Percentiles rank a stretch among this genome's conserved stretches.
Conservation (phyloP, 2,797 vertebrate species). For the Enteromius trimaculatus region DNA sequence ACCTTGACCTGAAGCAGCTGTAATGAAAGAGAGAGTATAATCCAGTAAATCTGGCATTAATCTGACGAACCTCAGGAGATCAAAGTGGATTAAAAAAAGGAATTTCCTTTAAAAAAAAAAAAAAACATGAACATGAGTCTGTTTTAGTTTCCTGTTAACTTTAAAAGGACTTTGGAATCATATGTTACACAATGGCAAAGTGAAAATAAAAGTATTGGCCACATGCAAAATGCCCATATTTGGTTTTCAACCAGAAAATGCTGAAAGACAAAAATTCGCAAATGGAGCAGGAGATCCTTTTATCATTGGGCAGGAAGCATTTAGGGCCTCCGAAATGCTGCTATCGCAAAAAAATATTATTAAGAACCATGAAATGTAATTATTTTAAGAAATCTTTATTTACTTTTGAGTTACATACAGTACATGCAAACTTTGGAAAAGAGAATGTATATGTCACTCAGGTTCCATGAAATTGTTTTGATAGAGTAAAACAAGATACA, state of each 20-base stretch:
- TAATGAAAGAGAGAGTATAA: neutral
- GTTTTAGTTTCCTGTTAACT: neutral
- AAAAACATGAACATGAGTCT: neutral
- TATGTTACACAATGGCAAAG: neutral
- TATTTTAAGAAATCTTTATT: neutral
- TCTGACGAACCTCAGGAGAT: neutral
- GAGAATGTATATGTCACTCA: neutral
- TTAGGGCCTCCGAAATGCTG: neutral
- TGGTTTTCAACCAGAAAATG: neutral
- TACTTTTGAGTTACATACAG: neutral
- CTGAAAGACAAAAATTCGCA: neutral
- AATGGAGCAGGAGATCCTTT: neutral
- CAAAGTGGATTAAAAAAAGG: neutral
- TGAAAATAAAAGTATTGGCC: neutral
- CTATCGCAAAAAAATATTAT: neutral
- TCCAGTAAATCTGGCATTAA: conserved; percentile 19
- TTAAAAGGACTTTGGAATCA: neutral
- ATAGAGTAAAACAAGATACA: neutral
- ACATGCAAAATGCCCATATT: neutral
- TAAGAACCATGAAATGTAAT: neutral
- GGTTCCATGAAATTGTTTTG: neutral
- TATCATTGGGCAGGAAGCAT: neutral
- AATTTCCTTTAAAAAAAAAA: neutral
- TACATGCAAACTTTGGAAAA: neutral
- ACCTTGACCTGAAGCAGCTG: neutral